Percentiles rank a stretch among this genome's conserved stretches.
Evolutionary conservation across 2,113 vertebrate species (phyloP).

Genomic region (Vidua macroura): DNA sequence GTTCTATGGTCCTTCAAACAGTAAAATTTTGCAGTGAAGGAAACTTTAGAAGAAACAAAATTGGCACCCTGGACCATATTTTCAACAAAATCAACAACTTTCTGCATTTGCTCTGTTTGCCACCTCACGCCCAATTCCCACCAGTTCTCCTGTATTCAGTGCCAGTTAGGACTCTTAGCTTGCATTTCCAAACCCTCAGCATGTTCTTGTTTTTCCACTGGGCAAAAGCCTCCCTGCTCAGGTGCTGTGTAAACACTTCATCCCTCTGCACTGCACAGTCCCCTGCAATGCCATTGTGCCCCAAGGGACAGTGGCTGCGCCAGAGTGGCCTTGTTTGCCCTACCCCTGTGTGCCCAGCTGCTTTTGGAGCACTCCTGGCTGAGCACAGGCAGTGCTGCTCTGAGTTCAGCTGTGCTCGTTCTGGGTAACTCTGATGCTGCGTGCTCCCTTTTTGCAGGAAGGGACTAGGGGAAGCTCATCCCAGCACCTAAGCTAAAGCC

Average conservation of each 20-base stretch:
- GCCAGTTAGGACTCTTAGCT: not conserved
- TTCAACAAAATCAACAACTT: not conserved
- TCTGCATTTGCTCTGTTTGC: not conserved
- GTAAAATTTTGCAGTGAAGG: not conserved
- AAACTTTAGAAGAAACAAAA: not conserved
- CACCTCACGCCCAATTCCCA: not conserved
- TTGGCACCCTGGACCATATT: not conserved
- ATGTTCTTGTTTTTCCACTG: not conserved
- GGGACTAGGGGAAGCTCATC: not conserved
- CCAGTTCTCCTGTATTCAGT: not conserved
- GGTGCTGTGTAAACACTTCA: not conserved
- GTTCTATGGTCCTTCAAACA: not conserved
- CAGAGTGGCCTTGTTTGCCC: not conserved
- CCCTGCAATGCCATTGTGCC: fast-evolving
- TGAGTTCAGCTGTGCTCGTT: not conserved
- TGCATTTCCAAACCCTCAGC: not conserved
- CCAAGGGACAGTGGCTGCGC: fast-evolving
- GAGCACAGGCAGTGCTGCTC: not conserved
- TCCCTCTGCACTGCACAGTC: not conserved
- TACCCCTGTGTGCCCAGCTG: not conserved
- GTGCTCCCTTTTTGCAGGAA: not conserved
- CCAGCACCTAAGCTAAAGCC: not conserved
- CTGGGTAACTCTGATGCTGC: not conserved
- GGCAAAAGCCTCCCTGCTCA: not conserved
- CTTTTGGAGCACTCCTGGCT: not conserved